Conservation (phyloP, 2,888 invertebrate genomes). For the Pristionchus entomophagus region DNA sequence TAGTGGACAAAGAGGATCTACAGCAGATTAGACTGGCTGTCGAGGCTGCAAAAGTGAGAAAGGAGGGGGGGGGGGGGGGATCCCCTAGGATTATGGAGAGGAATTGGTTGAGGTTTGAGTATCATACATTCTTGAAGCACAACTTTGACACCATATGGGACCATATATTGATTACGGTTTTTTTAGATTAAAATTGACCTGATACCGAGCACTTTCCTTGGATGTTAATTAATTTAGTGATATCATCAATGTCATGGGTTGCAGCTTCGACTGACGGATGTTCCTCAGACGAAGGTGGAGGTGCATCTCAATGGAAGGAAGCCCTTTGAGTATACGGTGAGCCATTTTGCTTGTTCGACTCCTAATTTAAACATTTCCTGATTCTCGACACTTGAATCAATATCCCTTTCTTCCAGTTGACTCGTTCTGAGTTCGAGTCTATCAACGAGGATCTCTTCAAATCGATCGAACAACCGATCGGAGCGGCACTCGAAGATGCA, state of each 20-base stretch:
- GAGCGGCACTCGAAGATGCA: constrained; percentile 76
- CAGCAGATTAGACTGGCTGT: constrained; percentile 77
- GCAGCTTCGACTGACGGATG: constrained; percentile 40
- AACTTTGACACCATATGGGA: no score
- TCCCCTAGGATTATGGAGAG: background rate
- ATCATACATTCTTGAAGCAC: no score
- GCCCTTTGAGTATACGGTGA: constrained; percentile 1
- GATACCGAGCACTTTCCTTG: no score
- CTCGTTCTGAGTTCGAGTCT: constrained; percentile 77
- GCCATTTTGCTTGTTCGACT: background rate
- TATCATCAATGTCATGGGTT: background rate
- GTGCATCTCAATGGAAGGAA: constrained; percentile 39
- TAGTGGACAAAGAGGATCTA: constrained; percentile 77
- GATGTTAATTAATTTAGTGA: no score
- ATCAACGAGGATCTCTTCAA: constrained; percentile 78
- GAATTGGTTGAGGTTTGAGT: no score
- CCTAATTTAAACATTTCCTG: background rate
- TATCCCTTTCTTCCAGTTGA: constrained; percentile 62
- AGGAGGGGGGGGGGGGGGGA: background rate
- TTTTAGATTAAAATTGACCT: no score
- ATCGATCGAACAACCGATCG: constrained; percentile 78
- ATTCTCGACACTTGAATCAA: background rate
- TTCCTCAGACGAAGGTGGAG: constrained; percentile 23
- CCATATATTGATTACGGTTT: no score
- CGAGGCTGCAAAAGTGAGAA: constrained; percentile 77